Evolutionary conservation across 30 jellyfish, hydroid and myxozoan genomes (phyloP).

Genomic region (Morbakka virulenta): DNA sequence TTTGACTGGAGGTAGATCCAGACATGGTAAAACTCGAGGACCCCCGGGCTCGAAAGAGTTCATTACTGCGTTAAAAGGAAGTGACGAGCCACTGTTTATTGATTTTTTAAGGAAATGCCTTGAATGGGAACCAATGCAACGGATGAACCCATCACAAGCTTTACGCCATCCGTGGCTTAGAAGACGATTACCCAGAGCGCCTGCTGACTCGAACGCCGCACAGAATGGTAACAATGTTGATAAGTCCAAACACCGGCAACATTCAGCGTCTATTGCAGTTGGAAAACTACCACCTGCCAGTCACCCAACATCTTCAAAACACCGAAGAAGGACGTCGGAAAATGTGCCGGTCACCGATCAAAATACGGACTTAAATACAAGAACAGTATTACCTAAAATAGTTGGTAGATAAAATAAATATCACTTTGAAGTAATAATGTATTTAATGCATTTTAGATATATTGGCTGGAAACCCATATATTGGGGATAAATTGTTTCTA

Average conservation of each 20-base stretch:
- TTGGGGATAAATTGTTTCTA: too few relatives aligned
- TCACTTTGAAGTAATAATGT: too few relatives aligned
- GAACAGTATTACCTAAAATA: constrained; percentile 89
- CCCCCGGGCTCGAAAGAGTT: constrained; percentile 95
- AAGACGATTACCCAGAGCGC: constrained; percentile 92
- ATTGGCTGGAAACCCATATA: too few relatives aligned
- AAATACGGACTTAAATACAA: constrained; percentile 69
- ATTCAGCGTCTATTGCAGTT: constrained; percentile 69
- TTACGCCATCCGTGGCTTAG: constrained; percentile 91
- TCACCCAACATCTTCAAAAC: constrained; percentile 86
- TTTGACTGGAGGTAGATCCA: constrained; percentile 84
- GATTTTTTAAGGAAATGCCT: constrained; percentile 88
- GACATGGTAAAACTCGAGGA: constrained; percentile 94
- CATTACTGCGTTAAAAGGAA: constrained; percentile 88
- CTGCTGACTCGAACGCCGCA: constrained; percentile 54
- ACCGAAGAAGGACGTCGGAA: constrained; percentile 84
- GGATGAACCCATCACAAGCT: constrained; percentile 95
- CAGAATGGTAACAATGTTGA: constrained; percentile 49
- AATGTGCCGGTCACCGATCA: constrained; percentile 62
- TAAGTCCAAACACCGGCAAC: constrained; percentile 75
- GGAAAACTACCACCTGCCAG: constrained; percentile 81
- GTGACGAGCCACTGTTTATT: constrained; percentile 84
- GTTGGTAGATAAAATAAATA: constrained; percentile 83
- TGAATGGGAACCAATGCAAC: constrained; percentile 94
- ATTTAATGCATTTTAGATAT: too few relatives aligned